Percentiles rank a stretch among this genome's conserved stretches.
Evolutionary conservation across 2,888 invertebrate genomes (phyloP).

Genomic region (Malacosoma neustria): DNA sequence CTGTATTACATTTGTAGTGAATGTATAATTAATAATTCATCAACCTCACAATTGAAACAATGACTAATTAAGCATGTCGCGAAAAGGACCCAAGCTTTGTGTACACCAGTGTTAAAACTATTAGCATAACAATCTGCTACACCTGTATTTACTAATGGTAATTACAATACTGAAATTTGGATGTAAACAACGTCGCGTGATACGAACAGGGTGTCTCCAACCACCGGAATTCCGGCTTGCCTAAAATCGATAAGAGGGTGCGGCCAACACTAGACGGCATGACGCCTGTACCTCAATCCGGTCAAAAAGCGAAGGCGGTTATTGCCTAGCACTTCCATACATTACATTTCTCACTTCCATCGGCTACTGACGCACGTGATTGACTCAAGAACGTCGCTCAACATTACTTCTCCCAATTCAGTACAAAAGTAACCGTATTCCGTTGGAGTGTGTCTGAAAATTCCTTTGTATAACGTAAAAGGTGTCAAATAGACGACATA

Average conservation of each 20-base stretch:
- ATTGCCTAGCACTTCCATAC: slow-evolving; percentile 43
- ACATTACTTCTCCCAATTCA: slow-evolving; percentile 48
- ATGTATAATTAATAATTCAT: too few relatives aligned
- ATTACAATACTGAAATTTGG: slow-evolving; percentile 17
- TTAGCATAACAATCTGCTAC: slow-evolving; percentile 13
- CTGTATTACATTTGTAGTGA: too few relatives aligned
- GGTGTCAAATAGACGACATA: too few relatives aligned
- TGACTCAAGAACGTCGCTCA: slow-evolving; percentile 31
- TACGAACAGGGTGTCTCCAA: neutral
- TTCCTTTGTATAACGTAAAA: too few relatives aligned
- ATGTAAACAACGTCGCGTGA: slow-evolving; percentile 17
- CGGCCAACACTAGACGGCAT: slow-evolving; percentile 47
- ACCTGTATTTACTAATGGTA: slow-evolving; percentile 12
- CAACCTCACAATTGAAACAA: neutral
- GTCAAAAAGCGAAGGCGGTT: slow-evolving; percentile 46
- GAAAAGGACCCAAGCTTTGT: neutral
- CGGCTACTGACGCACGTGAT: slow-evolving; percentile 39
- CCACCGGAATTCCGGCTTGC: neutral
- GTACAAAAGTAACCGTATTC: slow-evolving; percentile 52
- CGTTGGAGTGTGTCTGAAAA: slow-evolving; percentile 50
- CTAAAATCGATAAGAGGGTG: slow-evolving; percentile 34
- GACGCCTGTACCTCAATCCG: slow-evolving; percentile 52
- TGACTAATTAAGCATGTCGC: neutral
- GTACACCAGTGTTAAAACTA: slow-evolving; percentile 4
- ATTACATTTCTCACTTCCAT: slow-evolving; percentile 37